A percentile compares a stretch with the other conserved stretches of the same genome.
Conservation (phyloP, 2,888 invertebrate genomes). For the Leistus spinibarbis region DNA sequence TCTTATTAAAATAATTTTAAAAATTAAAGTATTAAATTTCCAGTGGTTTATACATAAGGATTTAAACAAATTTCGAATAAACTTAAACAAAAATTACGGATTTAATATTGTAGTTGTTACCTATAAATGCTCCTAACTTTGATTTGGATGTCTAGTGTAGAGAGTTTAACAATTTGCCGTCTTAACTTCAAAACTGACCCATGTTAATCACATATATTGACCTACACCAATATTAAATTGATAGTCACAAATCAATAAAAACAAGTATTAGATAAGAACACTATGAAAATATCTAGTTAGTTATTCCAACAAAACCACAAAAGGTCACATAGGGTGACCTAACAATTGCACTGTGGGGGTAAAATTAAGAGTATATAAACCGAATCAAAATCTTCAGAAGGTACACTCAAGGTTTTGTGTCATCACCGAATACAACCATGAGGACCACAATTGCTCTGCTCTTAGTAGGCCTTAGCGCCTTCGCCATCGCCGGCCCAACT, state of each 20-base stretch:
- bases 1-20: background rate
- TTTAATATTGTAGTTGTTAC: too few relatives aligned
- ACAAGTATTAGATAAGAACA: background rate
- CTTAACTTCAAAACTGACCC: too few relatives aligned
- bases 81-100: too few relatives aligned
- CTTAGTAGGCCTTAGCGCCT: constrained; percentile 46
- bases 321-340: background rate
- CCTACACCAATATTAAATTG: too few relatives aligned
- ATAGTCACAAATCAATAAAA: too few relatives aligned
- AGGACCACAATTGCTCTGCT: constrained; percentile 43
- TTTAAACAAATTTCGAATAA: too few relatives aligned
- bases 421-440: constrained; percentile 40
- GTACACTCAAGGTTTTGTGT: constrained; percentile 38
- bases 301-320: background rate
- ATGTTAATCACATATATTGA: too few relatives aligned
- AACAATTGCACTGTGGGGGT: background rate
- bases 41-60: too few relatives aligned
- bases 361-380: constrained; percentile 38
- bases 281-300: background rate
- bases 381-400: background rate
- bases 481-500: constrained; percentile 54
- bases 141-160: too few relatives aligned
- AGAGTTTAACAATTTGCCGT: too few relatives aligned
- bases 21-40: background rate
- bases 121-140: too few relatives aligned